Evolutionary conservation across 2,113 vertebrate species (phyloP), one percentile per base, ranked within the genome.

Genomic region (Erythrocercus mccallii): DNA sequence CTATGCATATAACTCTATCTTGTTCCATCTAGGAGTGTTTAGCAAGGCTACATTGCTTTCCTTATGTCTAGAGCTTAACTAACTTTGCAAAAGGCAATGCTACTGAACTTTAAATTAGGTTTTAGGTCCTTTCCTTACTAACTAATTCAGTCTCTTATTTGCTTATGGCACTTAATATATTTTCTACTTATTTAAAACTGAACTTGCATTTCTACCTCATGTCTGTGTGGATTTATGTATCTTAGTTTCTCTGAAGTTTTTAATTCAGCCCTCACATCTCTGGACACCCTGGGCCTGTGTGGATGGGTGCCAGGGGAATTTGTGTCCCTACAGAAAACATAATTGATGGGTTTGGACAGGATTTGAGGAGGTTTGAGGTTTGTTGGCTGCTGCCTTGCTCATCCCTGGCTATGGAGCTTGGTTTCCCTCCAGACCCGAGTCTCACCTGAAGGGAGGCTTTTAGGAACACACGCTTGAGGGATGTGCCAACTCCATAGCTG

Each of bases 291-390:
- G 33, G 22, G 33, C 56, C 9, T 35, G 22, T 11, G 56, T 35
- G 56, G 14, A 24, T 57, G 33, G 9, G 33, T 21, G 14, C 10
- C 33, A 35, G n/a, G 14, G n/a, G 56, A 9, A 35, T 57, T 35
- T 57, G 33, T 57, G 22, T 57, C 56, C 22, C 1, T 3, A 23
- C 54, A 35, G 27, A 22, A 71, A 74, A 31, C 3, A 13, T 5
- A 54, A 54, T 0, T 15, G 11, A 27, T 35, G 2, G 2, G 12
- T 66, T 82, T 1, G 2, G 47, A 3, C 4, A 24, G 28, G 24
- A 13, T 62, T 48, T 21, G 16, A 70, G 45, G 40, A 71, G n/a
- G 16, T 0, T 17, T 0, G 25, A 42, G 37, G 0, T 0, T 28
- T 58, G 5, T 27, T 44, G 53, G 23, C 22, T 48, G 24, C 64